Evolutionary conservation across 2,888 invertebrate genomes (phyloP), one percentile per base, ranked within the genome.

Genomic region (Plemyria rubiginata): DNA sequence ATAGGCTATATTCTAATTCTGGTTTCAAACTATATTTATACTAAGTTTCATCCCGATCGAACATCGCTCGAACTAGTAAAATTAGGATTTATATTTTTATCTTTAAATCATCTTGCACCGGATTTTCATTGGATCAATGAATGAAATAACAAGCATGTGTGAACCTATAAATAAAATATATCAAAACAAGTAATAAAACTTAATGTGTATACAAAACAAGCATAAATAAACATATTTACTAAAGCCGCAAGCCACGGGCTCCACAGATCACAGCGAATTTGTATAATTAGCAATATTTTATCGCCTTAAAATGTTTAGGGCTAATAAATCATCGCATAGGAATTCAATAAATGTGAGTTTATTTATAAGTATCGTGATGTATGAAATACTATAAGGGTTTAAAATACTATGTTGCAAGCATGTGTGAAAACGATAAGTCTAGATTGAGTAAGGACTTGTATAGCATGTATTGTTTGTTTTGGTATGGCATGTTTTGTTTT

Each of bases 281-380:
- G 62, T 62, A 62, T 67, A 64, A 60, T 67, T 62, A 65, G 63
- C 60, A 16, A 59, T 52, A 45, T 40, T 59, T 63, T 64, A 63
- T 53, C 43, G 54, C 38, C 48, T 29, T 55, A 58, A 43, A 61
- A 54, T 62, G 53, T 64, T 65, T 50, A 66, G 40, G 45, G 16
- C 52, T 46, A 16, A 38, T 62, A 48, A 60, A 65, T 43, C 40
- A 60, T 52, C 60, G 2, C 3, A 49, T 52, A 15, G 32, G 38
- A 45, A 48, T 15, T 38, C 40, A 56, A 62, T 62, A 46, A 54
- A 59, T 36, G 38, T 43, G 11, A 53, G 56, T 28, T 28, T 55
- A 60, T 58, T 46, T 46, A 22, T 40, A 59, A 38, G 9, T 11
- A 2, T 11, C 8, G 36, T 11, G 36, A 38, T 11, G 22, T 41